Conservation (phyloP, 1,140 invertebrate genomes). For the Sycophila sp. region DNA sequence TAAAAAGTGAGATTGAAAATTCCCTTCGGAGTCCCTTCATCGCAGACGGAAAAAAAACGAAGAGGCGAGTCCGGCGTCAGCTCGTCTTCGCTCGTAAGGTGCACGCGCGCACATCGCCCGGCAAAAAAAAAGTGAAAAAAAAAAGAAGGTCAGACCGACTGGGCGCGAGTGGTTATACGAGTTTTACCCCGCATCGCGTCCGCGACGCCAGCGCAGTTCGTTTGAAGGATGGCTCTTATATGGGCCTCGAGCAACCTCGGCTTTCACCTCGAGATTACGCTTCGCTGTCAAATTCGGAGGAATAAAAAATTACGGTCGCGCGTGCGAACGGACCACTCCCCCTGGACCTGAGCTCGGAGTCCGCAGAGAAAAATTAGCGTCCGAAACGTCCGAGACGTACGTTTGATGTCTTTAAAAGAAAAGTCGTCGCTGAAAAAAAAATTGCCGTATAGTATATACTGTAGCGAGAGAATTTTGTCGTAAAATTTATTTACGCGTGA, state of each 20-base stretch:
- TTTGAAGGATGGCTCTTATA: conserved; percentile 13
- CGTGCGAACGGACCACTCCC: not conserved
- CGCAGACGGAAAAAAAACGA: not conserved
- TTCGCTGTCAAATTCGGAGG: conserved; percentile 19
- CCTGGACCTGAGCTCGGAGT: too few species aligned
- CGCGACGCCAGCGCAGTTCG: not conserved
- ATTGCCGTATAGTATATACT: too few species aligned
- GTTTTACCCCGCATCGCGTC: not conserved
- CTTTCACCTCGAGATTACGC: conserved; percentile 21
- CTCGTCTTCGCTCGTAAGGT: too few species aligned
- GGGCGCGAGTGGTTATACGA: not conserved
- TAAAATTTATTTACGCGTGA: too few species aligned
- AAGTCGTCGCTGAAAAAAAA: too few species aligned
- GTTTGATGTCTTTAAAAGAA: too few species aligned
- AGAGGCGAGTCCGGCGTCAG: too few species aligned
- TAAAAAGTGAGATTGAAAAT: too few species aligned
- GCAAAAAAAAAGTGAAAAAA: not conserved
- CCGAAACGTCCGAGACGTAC: too few species aligned
- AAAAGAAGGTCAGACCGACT: conserved; percentile 5
- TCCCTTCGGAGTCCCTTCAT: not conserved
- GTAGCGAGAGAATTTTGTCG: too few species aligned
- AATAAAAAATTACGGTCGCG: conserved; percentile 27
- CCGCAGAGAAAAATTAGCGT: too few species aligned
- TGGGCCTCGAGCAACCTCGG: not conserved
- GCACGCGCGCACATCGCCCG: not conserved